A percentile compares a stretch with the other conserved stretches of the same genome.
Conservation (phyloP, 2,888 invertebrate genomes). For the Tenthredo notha region DNA sequence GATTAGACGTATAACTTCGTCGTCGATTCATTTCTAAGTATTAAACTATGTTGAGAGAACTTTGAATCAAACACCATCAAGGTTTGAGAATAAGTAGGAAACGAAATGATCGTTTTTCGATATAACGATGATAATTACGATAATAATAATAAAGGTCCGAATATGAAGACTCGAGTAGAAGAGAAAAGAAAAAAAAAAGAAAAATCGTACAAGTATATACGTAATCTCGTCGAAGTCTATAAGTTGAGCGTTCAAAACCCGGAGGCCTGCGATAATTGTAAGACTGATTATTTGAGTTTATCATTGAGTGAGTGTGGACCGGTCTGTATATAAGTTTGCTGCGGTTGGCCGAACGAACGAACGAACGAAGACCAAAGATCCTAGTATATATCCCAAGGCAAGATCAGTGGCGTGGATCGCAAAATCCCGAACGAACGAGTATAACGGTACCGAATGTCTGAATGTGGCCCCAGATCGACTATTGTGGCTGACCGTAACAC, state of each 20-base stretch:
- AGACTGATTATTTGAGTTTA: conserved; percentile 38
- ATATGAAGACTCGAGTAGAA: background rate
- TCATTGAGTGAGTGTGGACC: conserved; percentile 21
- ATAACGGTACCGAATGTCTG: conserved; percentile 50
- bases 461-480: conserved; percentile 41
- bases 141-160: background rate
- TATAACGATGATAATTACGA: background rate
- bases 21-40: background rate
- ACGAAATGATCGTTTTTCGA: background rate
- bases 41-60: background rate
- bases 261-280: conserved; percentile 39
- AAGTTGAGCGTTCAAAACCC: conserved; percentile 8
- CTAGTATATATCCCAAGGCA: conserved; percentile 40
- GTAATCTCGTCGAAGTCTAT: background rate
- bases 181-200: background rate
- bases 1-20: background rate
- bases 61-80: background rate
- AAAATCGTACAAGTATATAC: background rate
- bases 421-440: conserved; percentile 40
- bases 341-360: conserved; percentile 1
- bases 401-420: conserved; percentile 52
- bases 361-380: conserved; percentile 22
- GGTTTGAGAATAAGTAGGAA: background rate
- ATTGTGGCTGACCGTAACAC: conserved; percentile 50
- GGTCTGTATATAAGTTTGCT: background rate